Evolutionary conservation across 2,113 vertebrate species (phyloP), one percentile per base, ranked within the genome.

Genomic region (Pteruthius melanotis): DNA sequence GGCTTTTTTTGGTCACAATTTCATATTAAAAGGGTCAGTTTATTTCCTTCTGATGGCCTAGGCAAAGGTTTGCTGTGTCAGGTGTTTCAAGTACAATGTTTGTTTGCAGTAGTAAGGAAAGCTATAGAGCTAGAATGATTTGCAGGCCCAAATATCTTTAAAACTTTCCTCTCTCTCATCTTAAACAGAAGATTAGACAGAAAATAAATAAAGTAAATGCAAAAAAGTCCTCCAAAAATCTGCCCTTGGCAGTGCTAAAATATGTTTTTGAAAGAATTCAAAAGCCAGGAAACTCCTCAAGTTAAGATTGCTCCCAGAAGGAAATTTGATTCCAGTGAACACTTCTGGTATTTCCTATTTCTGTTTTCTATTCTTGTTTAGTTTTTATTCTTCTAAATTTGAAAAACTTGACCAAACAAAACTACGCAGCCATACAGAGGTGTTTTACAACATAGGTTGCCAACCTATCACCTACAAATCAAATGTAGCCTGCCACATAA

Each of bases 321-420:
- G 93, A 94, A 85, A 97, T 94, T 76, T 83, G 69, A 95, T 94
- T 95, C 93, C 74, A 96, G 39, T 82, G 91, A 94, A 94, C 61
- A 75, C 81, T 95, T 87, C 37, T 96, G 95, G 95, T 95, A 95
- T 96, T 97, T 97, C 93, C 94, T 95, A 95, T 95, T 97, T 97
- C 95, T 97, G 91, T 96, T 97, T 96, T 95, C 89, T 94, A 50
- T 89, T 91, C 91, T 91, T 94, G 78, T 97, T 95, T 94, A 84
- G 77, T 79, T 95, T 93, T 95, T 96, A 89, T 93, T 89, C 81
- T 95, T 94, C 80, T 85, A 88, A 93, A 95, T 95, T 90, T 91
- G 63, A 87, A 97, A 93, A 95, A 91, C 82, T 93, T 94, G 84
- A 95, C 87, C 66, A 85, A 94, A 96, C 84, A 94, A 68, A 89